These are phyloP conservation scores for Celastrina argiolus DNA, from an alignment of 2,888 invertebrate species.

Conservation along the genomic window DNA sequence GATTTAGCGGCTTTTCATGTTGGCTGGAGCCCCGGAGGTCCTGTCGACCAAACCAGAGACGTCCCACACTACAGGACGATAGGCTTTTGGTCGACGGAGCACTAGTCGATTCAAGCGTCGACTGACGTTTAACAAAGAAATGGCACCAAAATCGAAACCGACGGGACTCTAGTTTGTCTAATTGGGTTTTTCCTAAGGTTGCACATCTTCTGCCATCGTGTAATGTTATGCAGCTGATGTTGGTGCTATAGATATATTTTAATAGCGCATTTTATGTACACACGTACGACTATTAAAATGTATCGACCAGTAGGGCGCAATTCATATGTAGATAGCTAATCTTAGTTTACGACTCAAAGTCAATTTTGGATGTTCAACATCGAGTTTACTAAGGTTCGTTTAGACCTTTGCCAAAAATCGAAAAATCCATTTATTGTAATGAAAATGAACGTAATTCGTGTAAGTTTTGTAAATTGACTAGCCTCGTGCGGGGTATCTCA, in stretches of 20 bases:
- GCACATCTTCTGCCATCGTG: constrained; percentile 40
- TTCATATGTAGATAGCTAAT: constrained; percentile 53
- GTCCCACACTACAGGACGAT: too few species aligned
- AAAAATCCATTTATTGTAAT: constrained; percentile 26
- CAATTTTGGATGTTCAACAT: constrained; percentile 57
- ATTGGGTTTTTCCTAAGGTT: neutral
- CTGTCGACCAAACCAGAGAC: neutral
- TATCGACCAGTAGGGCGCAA: neutral
- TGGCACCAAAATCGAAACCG: neutral
- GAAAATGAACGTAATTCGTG: constrained; percentile 29
- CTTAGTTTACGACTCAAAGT: constrained; percentile 61
- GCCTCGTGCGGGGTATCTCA: constrained; percentile 60
- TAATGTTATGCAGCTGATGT: constrained; percentile 62
- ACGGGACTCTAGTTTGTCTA: neutral
- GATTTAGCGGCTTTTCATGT: neutral
- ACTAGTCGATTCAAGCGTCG: too few species aligned
- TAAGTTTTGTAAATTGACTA: constrained; percentile 44
- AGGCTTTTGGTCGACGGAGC: too few species aligned
- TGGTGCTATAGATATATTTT: constrained; percentile 67
- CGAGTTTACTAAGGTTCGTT: constrained; percentile 48
- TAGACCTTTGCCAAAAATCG: constrained; percentile 62
- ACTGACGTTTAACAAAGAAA: too few species aligned
- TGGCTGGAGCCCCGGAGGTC: neutral
- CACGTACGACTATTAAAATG: constrained; percentile 19
- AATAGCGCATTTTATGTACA: constrained; percentile 40